Evolutionary conservation across 2,888 invertebrate genomes (phyloP), one percentile per base, ranked within the genome.

Genomic region (Cheilosia grossa): DNA sequence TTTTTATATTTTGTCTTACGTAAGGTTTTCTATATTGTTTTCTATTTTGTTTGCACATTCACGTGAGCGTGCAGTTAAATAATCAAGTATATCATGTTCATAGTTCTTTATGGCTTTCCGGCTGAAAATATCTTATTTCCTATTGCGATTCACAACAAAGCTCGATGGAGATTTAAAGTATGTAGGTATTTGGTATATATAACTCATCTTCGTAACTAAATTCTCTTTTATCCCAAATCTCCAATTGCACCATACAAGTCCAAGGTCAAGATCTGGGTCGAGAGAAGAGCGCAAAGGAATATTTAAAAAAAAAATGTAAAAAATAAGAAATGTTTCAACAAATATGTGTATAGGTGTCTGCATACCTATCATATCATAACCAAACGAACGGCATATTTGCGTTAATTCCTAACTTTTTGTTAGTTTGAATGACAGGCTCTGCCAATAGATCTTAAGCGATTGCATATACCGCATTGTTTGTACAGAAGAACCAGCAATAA

Each of bases 241-340:
- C 24, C 0, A n/a, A 54, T 33, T 56, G 21, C 24, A 59, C 67
- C 37, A 51, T 59, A 51, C 7, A 33, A 67, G 44, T 53, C 30
- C 75, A 75, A 75, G 75, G 75, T 75, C 66, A 75, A 59, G 51
- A 75, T 58, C 66, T 59, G 66, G 51, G 59, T 30, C 30, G 42
- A 27, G 21, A 17, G 24, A 56, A 47, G 7, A 30, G 10, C 42
- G 40, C 56, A 49, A 74, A 40, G 54, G 30, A 73, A 64, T 49
- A 49, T 21, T 21, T 58, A 58, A 66, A 27, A 6, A 27, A 27
- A 6, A 19, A 33, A 47, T 24, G 33, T n/a, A 9, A 70, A 49
- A 49, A 74, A 40, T 24, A 21, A 56, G 19, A 74, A 27, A 58
- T 40, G 6, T 17, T 37, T 37, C 1, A 37, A 56, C 5, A 47